Base-by-base conservation (phyloP, 2,888 invertebrate species). In the Steromphala cineraria region DNA sequence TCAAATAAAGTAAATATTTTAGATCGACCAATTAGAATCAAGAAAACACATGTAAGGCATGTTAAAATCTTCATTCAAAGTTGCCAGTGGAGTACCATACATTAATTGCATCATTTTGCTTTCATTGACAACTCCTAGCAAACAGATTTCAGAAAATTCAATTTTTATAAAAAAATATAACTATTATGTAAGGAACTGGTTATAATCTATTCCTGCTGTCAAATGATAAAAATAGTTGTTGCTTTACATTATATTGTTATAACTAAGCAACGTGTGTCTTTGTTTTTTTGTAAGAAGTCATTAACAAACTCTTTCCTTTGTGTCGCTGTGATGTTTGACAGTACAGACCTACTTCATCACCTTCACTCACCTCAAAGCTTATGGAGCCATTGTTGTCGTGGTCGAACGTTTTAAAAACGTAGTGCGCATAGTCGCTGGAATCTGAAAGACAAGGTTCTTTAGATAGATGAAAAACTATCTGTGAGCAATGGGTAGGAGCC, bases 351-450 rank as follows among this genome's bases (percentile, higher is more conserved):
- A 15, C 78, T 52, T 28, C 17, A 28, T 53, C 36, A 19, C 15
- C 19, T 19, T 67, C 7, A 95, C 96, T 96, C 95, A 99, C 99
- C 96, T 98, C 96, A 91, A 98, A 98, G 93, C 96, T 97, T 88
- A 98, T 96, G 91, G 96, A 96, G 75, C 97, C 97, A 52, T 97
- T 98, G 90, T 96, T 96, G 91, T 98, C 98, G 91, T 97, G 97
- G 95, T 98, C 98, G 93, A 98, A 96, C 0, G 97, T 97, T 94
- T 97, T 97, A 95, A 98, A 98, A 79, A 98, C 97, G 93, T 96
- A 97, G 92, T 97, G 97, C 19, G 98, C 97, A 93, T 98, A 98
- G 91, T 96, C 96, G 78, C 96, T 96, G 53, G 97, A 96, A 94
- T 97, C 97, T 99, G 95, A 83, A 95, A 95, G 13, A 31, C 31